These are phyloP conservation scores for Myiothlypis chrysogaster DNA, from an alignment of 2,797 vertebrate species.

Conservation along the genomic window DNA sequence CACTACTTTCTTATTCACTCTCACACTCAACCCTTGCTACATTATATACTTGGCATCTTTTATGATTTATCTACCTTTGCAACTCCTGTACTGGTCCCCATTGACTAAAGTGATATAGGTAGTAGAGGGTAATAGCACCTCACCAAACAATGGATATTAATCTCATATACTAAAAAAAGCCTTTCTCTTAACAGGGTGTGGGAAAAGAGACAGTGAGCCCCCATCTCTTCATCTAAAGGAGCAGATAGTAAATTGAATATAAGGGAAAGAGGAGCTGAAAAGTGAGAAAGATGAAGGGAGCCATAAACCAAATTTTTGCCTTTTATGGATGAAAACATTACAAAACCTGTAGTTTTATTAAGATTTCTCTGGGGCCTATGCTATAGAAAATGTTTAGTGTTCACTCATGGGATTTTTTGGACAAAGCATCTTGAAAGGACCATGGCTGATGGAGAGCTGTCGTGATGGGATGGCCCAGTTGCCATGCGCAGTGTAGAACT, in stretches of 20 bases:
- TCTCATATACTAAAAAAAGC: neutral
- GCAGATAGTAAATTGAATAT: fast-evolving
- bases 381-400: neutral
- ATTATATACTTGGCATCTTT: neutral
- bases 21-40: neutral
- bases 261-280: neutral
- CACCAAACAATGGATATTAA: neutral
- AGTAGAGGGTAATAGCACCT: neutral
- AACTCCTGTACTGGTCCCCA: neutral
- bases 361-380: neutral
- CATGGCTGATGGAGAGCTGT: neutral
- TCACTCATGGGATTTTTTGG: neutral
- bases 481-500: fast-evolving
- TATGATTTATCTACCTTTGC: neutral
- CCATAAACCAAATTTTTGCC: neutral
- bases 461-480: neutral
- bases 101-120: neutral
- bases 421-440: neutral
- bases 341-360: neutral
- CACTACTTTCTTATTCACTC: neutral
- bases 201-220: neutral
- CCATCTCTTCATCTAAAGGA: neutral
- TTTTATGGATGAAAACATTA: neutral
- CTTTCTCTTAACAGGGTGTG: neutral
- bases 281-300: neutral